These are phyloP conservation scores for Mus caroli DNA, from an alignment of 2,797 vertebrate genomes.

Conservation along the genomic window DNA sequence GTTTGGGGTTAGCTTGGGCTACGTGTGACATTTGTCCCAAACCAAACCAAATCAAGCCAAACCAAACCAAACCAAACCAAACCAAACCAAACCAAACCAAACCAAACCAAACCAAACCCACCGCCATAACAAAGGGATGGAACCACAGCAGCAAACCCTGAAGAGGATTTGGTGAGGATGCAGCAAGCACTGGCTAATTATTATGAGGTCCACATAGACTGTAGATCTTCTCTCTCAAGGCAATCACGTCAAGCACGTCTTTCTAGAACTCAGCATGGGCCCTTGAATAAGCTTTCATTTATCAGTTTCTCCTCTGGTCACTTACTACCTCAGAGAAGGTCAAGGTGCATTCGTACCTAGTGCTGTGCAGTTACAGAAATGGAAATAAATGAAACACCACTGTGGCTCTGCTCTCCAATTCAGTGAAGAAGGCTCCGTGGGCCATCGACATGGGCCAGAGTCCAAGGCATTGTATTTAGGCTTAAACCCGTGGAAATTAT, in stretches of 20 bases:
- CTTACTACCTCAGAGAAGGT: background rate
- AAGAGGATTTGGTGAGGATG: background rate
- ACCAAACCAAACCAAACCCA: background rate
- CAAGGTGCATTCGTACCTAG: background rate
- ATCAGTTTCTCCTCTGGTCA: background rate
- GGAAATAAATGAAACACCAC: conserved; percentile 22
- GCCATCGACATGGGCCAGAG: background rate
- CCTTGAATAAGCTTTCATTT: background rate
- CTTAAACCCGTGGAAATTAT: background rate
- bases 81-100: background rate
- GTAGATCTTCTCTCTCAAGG: background rate
- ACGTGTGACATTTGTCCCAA: background rate
- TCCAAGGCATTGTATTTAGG: background rate
- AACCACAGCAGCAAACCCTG: background rate
- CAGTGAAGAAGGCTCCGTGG: background rate
- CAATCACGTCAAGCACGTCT: background rate
- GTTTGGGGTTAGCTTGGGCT: background rate
- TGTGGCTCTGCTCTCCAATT: background rate
- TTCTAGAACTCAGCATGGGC: background rate
- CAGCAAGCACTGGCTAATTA: background rate
- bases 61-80: background rate
- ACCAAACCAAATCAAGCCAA: background rate
- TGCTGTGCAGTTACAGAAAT: background rate
- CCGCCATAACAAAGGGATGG: background rate
- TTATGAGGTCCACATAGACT: background rate